These are phyloP conservation scores for Ichneumoninae sp. DNA, from an alignment of 2,888 invertebrate genomes.

Conservation along the genomic window DNA sequence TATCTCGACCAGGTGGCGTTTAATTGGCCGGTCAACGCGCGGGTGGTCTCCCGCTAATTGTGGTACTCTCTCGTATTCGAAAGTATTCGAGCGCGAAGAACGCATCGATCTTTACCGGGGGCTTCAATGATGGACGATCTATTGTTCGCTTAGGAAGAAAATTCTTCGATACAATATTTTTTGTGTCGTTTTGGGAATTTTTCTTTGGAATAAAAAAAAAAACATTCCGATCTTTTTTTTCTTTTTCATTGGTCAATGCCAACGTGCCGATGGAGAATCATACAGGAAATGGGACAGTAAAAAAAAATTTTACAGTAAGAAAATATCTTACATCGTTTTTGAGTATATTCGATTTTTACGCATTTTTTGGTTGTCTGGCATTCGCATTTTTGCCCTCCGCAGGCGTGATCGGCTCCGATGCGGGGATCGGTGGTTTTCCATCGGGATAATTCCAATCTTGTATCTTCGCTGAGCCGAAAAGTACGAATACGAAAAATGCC, in stretches of 20 bases:
- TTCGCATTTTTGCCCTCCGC: conserved; percentile 1
- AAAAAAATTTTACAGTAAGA: not conserved
- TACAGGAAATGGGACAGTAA: not conserved
- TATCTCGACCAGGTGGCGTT: conserved; percentile 64
- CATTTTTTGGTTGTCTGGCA: conserved; percentile 1
- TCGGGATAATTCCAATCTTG: conserved; percentile 80
- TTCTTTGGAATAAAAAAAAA: not conserved
- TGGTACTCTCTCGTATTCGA: conserved; percentile 4
- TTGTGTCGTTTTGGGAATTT: not conserved
- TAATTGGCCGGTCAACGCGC: conserved; percentile 74
- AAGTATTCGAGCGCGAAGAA: not conserved
- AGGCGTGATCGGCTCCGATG: not conserved
- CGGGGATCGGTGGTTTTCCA: conserved; percentile 31
- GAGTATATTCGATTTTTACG: conserved; percentile 20
- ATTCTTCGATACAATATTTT: conserved; percentile 6
- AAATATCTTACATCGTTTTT: not conserved
- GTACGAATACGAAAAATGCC: conserved; percentile 75
- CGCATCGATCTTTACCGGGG: conserved; percentile 6
- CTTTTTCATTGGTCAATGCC: not conserved
- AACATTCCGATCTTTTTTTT: not conserved
- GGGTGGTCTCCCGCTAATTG: conserved; percentile 70
- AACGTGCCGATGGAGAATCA: not conserved
- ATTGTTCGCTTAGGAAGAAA: not conserved
- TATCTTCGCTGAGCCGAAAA: conserved; percentile 80
- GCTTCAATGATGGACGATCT: conserved; percentile 4